Percentiles rank a stretch among this genome's conserved stretches.
These are phyloP conservation scores for Amphipyra tragopoginis DNA, from an alignment of 2,888 invertebrate genomes.

Conservation along the genomic window DNA sequence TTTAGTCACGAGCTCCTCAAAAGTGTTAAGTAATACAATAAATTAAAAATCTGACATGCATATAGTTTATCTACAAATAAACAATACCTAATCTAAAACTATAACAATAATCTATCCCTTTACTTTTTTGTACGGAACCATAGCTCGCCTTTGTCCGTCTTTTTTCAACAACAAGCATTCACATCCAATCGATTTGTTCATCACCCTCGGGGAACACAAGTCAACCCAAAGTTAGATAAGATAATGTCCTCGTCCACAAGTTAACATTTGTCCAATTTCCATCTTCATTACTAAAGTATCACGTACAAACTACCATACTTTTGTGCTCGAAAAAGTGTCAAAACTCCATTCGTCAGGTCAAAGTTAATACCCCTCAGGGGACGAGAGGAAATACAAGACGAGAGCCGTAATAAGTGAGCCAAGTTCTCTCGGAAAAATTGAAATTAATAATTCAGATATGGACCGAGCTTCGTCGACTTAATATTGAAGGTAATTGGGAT, in stretches of 20 bases:
- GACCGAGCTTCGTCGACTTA: slow-evolving; percentile 50
- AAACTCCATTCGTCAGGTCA: slow-evolving; percentile 63
- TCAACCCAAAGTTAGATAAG: slow-evolving; percentile 33
- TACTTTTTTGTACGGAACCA: too few species aligned
- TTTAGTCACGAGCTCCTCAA: too few species aligned
- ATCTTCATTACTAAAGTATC: slow-evolving; percentile 57
- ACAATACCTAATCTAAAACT: too few species aligned
- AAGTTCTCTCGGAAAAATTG: slow-evolving; percentile 71
- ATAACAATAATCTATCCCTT: too few species aligned
- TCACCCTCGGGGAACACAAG: slow-evolving; percentile 21
- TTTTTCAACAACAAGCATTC: slow-evolving; percentile 1
- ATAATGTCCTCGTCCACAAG: slow-evolving; percentile 43
- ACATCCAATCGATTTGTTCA: slow-evolving; percentile 15
- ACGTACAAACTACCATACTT: slow-evolving; percentile 57
- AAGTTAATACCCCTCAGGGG: slow-evolving; percentile 60
- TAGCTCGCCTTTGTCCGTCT: too few species aligned
- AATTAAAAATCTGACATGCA: too few species aligned
- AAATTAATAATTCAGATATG: slow-evolving; percentile 74
- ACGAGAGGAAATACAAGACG: slow-evolving; percentile 52
- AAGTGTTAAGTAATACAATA: too few species aligned
- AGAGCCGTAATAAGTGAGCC: slow-evolving; percentile 61
- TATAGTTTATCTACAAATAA: too few species aligned
- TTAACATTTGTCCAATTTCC: slow-evolving; percentile 57
- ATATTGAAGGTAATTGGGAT: slow-evolving; percentile 58
- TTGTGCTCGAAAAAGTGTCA: slow-evolving; percentile 59